Base-by-base conservation (phyloP, 2,888 invertebrate genomes). In the Hololepta plana region DNA sequence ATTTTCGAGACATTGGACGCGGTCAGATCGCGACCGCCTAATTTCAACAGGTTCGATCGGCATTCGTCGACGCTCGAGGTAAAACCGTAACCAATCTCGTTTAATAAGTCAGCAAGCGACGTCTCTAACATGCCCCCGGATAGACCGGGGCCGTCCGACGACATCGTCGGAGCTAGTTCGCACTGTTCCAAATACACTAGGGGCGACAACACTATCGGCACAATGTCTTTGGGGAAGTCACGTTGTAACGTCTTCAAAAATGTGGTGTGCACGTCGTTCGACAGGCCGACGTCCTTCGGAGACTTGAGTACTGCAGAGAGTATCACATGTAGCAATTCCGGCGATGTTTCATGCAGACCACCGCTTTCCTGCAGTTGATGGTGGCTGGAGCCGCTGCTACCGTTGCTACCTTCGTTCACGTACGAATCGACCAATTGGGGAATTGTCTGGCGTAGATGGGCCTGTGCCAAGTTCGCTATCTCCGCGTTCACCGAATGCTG, bases 51-150 rank as follows among this genome's bases (percentile, higher is more conserved):
- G 44, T 76, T 75, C 46, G 69, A 74, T 40, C 88, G 75, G 49
- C 90, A 91, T 51, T 84, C 85, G 45, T 91, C 90, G 23, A 85
- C 63, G 12, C 73, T 72, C 27, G 72, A 59, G 29, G 91, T 93
- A 51, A 91, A 90, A 38, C 72, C 64, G 57, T 85, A 90, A 28
- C 95, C 90, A 47, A 93, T 17, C 58, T 96, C 95, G 50, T 80
- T 69, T 44, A 95, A 73, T 46, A 91, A 67, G 47, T 91, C 91
- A 36, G 87, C 77, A 47, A 85, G 59, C 34, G 80, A 71, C 48
- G 72, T 73, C 42, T 77, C 79, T 55, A 64, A 62, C 69, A 71
- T 75, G 56, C 62, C 61, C 7, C 17, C 17, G 43, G 48, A 40
- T 44, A 49, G 44, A 60, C 65, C 51, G 64, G 70, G 53, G 59